Evolutionary conservation across 30 jellyfish, hydroid and myxozoan genomes (phyloP), one percentile per base, ranked within the genome.

Genomic region (Sanderia malayensis): DNA sequence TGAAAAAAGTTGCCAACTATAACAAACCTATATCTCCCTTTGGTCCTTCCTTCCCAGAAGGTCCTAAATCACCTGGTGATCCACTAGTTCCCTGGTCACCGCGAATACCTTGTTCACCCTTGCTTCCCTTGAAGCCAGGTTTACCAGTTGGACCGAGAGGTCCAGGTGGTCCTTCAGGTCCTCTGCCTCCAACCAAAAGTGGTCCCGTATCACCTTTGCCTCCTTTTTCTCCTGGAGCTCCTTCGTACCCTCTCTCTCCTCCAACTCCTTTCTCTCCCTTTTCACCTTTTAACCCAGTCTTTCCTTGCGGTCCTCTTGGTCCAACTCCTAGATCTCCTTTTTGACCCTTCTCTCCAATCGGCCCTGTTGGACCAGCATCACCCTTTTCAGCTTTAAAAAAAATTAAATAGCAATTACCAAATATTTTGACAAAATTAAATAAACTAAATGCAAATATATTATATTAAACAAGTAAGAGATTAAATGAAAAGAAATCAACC

Each of bases 141-240:
- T 19, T 60, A 8, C 95, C 95, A 30, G 46, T 31, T 8, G 95
- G 91, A 31, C 82, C 89, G 6, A 61, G 70, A 0, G 89, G 94
- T n/a, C 89, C 95, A 30, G 79, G 65, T n/a, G 84, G 89, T 49
- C 95, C 95, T 17, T 60, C 79, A 15, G 84, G 81, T 4, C 96
- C 96, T 26, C 86, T 59, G 1, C 49, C 49, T 2, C 86, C 86
- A 10, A 1, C 44, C 6, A 62, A 29, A 23, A 77, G 77, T 28
- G 26, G 71, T n/a, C 92, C 92, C 18, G 82, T 27, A 19, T 27
- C 57, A 18, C 94, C 94, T 30, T 25, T 61, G 31, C 32, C 73
- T 19, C 94, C 94, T 28, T 44, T 29, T 31, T 47, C 65, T 19
- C 94, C 94, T 31, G 32, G 2, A 13, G 41, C 27, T 24, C 89